A percentile compares a stretch with the other conserved stretches of the same genome.
phyloP scores from a whole-genome alignment of 2,888 invertebrate species.

The Apamea anceps region DNA sequence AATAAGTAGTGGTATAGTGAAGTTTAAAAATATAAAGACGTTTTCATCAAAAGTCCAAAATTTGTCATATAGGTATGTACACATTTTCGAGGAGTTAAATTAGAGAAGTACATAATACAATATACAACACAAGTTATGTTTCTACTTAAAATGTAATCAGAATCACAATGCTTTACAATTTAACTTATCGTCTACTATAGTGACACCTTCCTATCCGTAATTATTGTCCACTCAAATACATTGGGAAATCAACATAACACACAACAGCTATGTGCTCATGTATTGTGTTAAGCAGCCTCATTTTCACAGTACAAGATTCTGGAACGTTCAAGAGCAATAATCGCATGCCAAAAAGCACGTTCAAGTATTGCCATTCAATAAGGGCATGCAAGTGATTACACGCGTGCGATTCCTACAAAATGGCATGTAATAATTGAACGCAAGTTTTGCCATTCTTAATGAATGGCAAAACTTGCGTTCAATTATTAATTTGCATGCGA shows the following conservation, averaged over 20 bases:
- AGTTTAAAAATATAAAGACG: not conserved
- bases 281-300: not conserved
- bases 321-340: not conserved
- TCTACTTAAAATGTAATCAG: not conserved
- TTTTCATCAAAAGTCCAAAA: not conserved
- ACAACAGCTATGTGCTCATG: not conserved
- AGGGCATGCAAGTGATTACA: not conserved
- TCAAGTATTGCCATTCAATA: not conserved
- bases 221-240: not conserved
- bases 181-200: not conserved
- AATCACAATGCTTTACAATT: not conserved
- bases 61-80: too few relatives aligned
- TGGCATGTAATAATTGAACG: not conserved
- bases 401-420: not conserved
- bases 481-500: not conserved
- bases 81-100: not conserved
- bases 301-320: not conserved
- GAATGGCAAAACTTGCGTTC: too few relatives aligned
- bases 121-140: not conserved
- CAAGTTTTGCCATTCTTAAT: too few relatives aligned
- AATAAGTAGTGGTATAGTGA: not conserved
- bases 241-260: not conserved
- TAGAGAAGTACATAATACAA: not conserved
- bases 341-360: not conserved
- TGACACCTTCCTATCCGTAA: not conserved